phyloP scores from a whole-genome alignment of 1,140 invertebrate genomes.

The Cydia amplana region DNA sequence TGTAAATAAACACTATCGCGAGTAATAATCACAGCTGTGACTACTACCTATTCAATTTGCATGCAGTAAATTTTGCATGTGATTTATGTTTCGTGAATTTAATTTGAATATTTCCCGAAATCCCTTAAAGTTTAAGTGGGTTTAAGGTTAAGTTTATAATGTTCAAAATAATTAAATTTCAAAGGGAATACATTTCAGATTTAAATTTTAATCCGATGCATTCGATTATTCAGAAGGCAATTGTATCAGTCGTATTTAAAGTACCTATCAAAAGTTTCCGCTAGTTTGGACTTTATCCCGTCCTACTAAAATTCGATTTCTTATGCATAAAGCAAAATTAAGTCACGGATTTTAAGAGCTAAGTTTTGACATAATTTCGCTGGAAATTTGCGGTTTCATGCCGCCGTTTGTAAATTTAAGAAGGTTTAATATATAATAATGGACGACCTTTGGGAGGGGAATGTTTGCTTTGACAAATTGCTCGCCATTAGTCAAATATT shows the following conservation, averaged over 20 bases:
- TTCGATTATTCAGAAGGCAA: constrained; percentile 2
- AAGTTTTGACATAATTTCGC: constrained; percentile 42
- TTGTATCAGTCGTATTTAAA: not conserved
- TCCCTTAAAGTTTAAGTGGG: not conserved
- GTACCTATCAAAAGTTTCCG: not conserved
- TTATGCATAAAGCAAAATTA: constrained; percentile 33
- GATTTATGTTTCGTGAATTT: too few relatives aligned
- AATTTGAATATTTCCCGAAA: constrained; percentile 10
- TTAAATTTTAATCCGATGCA: not conserved
- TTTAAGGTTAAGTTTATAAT: not conserved
- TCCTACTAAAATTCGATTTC: constrained; percentile 43
- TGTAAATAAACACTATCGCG: not conserved
- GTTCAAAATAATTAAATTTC: not conserved
- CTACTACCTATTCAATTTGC: constrained; percentile 6
- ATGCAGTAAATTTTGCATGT: not conserved
- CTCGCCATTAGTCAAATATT: constrained; percentile 28
- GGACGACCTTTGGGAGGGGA: constrained; percentile 36
- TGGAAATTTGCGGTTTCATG: constrained; percentile 39
- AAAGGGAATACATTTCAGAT: not conserved
- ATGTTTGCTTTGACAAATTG: constrained; percentile 30
- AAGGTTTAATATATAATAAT: constrained; percentile 60
- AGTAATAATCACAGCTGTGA: not conserved
- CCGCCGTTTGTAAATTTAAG: constrained; percentile 47
- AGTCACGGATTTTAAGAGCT: constrained; percentile 40
- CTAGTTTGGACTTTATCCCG: constrained; percentile 39